Base-by-base conservation (phyloP, 1,140 invertebrate genomes). In the Luehdorfia chinensis region DNA sequence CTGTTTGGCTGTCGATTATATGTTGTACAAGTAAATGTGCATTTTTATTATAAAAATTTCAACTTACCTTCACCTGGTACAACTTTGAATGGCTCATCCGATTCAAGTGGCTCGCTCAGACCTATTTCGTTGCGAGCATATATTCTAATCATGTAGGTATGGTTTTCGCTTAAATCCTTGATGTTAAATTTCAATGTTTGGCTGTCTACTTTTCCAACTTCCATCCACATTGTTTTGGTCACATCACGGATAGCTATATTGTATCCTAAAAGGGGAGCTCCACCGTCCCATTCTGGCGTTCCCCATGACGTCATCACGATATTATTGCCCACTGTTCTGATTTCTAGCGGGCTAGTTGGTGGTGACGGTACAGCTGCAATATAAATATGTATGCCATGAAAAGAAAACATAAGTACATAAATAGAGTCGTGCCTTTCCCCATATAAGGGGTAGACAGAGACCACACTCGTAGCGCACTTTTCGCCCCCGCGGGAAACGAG, bases 111-210 rank as follows among this genome's bases (percentile, higher is more conserved):
- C 69, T 98, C 96, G 80, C 97, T 98, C 30, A 96, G 84, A 30
- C 98, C 98, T 50, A 98, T 93, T 87, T 98, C 96, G 87, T 99
- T 99, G 66, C 93, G 91, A 8, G 97, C 97, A 75, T 94, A 96
- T 64, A 98, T 96, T 64, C 96, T 90, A 39, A 98, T 92, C 71
- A 94, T 89, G 72, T 98, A 98, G 64, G 95, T 93, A 68, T 97
- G 94, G 66, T 93, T 92, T 75, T 97, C 96, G 78, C 94, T 94
- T 39, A 97, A 84, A 70, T 97, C 95, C 69, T 92, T 91, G 32
- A 97, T 94, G 49, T 93, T 94, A 63, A 96, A 91, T 80, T 94
- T 94, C 61, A 95, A 94, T 23, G 93, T 91, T 50, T 94, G 92
- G 1, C 94, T 93, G 55, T 91, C 90, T 4, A 96, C 94, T 66